Base-by-base conservation (phyloP, 2,888 invertebrate genomes). In the Diogma glabrata region DNA sequence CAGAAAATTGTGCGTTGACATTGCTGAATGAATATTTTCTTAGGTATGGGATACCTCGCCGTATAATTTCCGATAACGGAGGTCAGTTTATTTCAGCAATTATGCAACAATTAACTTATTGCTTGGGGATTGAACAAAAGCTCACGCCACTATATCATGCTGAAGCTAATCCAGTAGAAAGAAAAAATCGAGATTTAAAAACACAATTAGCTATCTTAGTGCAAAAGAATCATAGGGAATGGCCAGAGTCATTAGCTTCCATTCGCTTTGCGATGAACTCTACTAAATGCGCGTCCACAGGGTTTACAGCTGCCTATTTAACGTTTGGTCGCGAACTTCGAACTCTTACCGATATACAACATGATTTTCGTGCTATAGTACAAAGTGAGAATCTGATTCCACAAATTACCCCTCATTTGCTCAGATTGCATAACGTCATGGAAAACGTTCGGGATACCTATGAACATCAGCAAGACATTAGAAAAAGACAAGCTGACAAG, bases 321-420 rank as follows among this genome's bases (percentile, higher is more conserved):
- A 67, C 62, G 16, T 64, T 63, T 47, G 67, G 61, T 0, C 51
- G 66, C 47, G 64, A 69, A 53, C 43, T 67, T 1, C 53, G 67
- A 14, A 61, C 63, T 1, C 49, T 59, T 1, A 59, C 60, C 52
- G 67, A 67, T 26, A 58, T 60, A 7, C 30, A 54, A 6, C 55
- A 57, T 38, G 63, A 65, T 50, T 43, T 63, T 5, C 52, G 57
- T 47, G 16, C 53, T 2, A 57, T 65, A n/a, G 47, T 62, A 1
- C 30, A 57, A 8, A 49, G 51, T 3, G 64, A 66, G 52, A 57
- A 53, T 43, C 54, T 58, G 24, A 28, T 59, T 1, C 52, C 56
- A 5, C 46, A 53, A 49, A 57, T 57, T 6, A 56, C 56, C 2
- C 54, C 53, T 12, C 20, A 19, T 10, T 33, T 33, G 12, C 33